Conservation (phyloP, 2,888 invertebrate species). For the Allophyes oxyacanthae region DNA sequence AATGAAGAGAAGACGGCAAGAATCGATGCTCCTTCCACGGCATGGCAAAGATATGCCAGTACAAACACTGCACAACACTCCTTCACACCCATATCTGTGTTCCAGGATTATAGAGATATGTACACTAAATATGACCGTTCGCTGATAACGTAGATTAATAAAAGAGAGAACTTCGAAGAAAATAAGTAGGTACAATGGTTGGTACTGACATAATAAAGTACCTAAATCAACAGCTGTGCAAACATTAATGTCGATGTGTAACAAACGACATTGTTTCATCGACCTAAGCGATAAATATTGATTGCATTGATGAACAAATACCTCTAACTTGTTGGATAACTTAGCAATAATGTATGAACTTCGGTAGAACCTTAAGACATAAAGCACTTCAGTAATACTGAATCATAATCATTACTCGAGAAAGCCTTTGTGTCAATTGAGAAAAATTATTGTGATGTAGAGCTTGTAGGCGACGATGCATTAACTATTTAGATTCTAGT, state of each 20-base stretch:
- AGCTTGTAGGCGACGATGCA: too few species aligned
- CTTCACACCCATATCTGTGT: slow-evolving; percentile 60
- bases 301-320: slow-evolving; percentile 20
- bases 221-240: slow-evolving; percentile 64
- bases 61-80: slow-evolving; percentile 59
- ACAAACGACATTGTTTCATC: slow-evolving; percentile 28
- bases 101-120: slow-evolving; percentile 28
- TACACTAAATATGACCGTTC: slow-evolving; percentile 51
- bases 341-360: background rate
- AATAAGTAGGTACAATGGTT: slow-evolving; percentile 16
- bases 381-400: too few species aligned
- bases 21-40: slow-evolving; percentile 70
- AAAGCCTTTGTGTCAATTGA: too few species aligned
- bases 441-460: too few species aligned
- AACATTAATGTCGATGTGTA: slow-evolving; percentile 59
- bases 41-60: slow-evolving; percentile 56
- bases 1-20: slow-evolving; percentile 81
- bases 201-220: slow-evolving; percentile 29
- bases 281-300: slow-evolving; percentile 21
- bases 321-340: background rate
- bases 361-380: too few species aligned
- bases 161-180: slow-evolving; percentile 52
- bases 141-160: slow-evolving; percentile 41
- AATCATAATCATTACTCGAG: too few species aligned
- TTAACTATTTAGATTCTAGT: too few species aligned